A percentile compares a stretch with the other conserved stretches of the same genome.
Conservation (phyloP, 1,140 invertebrate species). For the Philotrypesis tridentata region DNA sequence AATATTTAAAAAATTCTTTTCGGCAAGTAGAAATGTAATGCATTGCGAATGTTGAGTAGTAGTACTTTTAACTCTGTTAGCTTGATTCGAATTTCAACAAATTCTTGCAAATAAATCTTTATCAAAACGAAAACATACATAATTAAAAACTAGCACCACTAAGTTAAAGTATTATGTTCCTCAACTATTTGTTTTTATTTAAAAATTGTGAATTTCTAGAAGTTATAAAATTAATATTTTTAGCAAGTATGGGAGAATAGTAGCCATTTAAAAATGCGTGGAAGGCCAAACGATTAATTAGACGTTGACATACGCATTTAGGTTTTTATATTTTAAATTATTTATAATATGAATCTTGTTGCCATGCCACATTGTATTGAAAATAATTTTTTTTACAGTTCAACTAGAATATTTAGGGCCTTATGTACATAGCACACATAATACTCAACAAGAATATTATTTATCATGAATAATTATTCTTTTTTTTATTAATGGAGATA, state of each 20-base stretch:
- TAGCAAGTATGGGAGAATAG: not conserved
- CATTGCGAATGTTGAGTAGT: not conserved
- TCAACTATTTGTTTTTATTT: not conserved
- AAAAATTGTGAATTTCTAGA: not conserved
- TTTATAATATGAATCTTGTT: conserved; percentile 38
- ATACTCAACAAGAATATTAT: conserved; percentile 51
- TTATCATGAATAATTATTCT: conserved; percentile 17
- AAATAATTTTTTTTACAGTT: conserved; percentile 29
- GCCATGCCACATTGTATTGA: conserved; percentile 20
- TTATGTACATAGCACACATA: conserved; percentile 35
- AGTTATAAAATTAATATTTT: conserved; percentile 1
- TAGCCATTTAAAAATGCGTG: not conserved
- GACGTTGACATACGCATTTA: not conserved
- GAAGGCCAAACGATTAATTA: not conserved
- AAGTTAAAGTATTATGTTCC: not conserved
- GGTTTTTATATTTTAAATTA: conserved; percentile 17
- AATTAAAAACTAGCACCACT: not conserved
- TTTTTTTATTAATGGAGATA: conserved; percentile 41
- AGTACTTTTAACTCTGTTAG: not conserved
- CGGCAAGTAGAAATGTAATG: not conserved
- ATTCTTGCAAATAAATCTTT: not conserved
- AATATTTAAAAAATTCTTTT: not conserved
- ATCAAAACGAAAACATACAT: not conserved
- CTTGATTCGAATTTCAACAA: not conserved
- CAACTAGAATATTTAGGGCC: conserved; percentile 7